A percentile compares a stretch with the other conserved stretches of the same genome.
These are phyloP conservation scores for Leucoraja ocellata DNA, from an alignment of 2,797 vertebrate species.

Conservation along the genomic window DNA sequence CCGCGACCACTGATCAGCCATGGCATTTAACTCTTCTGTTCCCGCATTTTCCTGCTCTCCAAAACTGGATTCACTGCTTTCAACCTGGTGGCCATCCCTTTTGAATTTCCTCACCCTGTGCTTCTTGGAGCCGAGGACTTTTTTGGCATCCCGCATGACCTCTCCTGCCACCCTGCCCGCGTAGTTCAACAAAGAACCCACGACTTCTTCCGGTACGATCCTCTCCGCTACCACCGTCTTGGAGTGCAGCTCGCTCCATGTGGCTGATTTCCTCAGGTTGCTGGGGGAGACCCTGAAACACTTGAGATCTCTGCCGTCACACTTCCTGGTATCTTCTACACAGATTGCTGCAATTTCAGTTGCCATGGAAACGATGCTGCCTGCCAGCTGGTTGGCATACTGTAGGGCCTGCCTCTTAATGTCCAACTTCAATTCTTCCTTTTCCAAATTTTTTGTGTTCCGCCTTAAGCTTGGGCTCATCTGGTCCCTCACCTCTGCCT, in stretches of 20 bases:
- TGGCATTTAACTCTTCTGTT: conserved; percentile 48
- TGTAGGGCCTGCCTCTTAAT: conserved; percentile 64
- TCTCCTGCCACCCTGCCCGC: conserved; percentile 81
- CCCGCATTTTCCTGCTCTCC: conserved; percentile 50
- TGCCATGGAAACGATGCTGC: conserved; percentile 80
- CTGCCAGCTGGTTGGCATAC: conserved; percentile 81
- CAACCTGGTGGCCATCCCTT: conserved; percentile 51
- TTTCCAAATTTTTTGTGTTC: conserved; percentile 46
- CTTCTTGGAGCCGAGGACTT: conserved; percentile 65
- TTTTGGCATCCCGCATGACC: conserved; percentile 81
- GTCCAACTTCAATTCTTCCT: conserved; percentile 49
- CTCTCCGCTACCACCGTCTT: not conserved
- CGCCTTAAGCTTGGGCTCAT: conserved; percentile 34
- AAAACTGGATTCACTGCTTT: conserved; percentile 48
- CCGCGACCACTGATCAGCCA: conserved; percentile 52
- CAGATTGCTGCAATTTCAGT: conserved; percentile 80
- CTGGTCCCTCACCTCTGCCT: conserved; percentile 45
- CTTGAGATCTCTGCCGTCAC: conserved; percentile 41
- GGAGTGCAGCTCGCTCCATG: not conserved
- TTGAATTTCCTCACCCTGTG: conserved; percentile 53
- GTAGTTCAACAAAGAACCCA: conserved; percentile 72
- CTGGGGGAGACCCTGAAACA: not conserved
- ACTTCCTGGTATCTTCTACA: conserved; percentile 56
- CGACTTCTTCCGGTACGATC: conserved; percentile 66
- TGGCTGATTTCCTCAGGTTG: conserved; percentile 3